Percentiles rank a stretch among this genome's conserved stretches.
These are phyloP conservation scores for Neomonachus schauinslandi DNA, from an alignment of 2,113 vertebrate genomes.

Conservation along the genomic window DNA sequence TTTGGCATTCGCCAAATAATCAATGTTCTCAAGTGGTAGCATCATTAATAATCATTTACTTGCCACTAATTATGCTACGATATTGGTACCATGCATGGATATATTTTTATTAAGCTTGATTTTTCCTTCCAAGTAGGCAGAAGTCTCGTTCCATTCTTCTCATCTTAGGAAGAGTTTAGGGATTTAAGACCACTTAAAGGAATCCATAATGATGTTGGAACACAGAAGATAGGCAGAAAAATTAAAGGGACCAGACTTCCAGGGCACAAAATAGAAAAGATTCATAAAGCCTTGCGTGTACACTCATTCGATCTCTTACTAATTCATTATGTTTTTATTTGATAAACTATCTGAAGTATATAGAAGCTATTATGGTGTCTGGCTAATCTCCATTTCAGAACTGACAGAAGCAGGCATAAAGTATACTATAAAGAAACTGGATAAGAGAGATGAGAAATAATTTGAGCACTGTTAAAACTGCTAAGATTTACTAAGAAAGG, in stretches of 20 bases:
- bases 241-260: not conserved
- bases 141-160: not conserved
- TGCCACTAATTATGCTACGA: not conserved
- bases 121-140: not conserved
- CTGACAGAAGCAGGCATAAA: not conserved
- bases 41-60: not conserved
- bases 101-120: not conserved
- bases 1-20: not conserved
- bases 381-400: not conserved
- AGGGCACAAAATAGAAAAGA: not conserved
- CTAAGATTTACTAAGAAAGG: not conserved
- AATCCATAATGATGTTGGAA: not conserved
- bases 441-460: not conserved
- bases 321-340: conserved; percentile 15
- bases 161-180: not conserved
- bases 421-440: not conserved
- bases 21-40: not conserved
- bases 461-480: not conserved
- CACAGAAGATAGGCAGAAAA: not conserved
- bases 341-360: not conserved
- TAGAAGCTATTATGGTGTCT: not conserved
- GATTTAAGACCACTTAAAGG: not conserved
- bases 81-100: not conserved
- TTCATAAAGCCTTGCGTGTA: not conserved
- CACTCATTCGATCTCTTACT: not conserved